Base-by-base conservation (phyloP, 30 jellyfish, hydroid and myxozoan genomes). In the Rhopilema esculentum region DNA sequence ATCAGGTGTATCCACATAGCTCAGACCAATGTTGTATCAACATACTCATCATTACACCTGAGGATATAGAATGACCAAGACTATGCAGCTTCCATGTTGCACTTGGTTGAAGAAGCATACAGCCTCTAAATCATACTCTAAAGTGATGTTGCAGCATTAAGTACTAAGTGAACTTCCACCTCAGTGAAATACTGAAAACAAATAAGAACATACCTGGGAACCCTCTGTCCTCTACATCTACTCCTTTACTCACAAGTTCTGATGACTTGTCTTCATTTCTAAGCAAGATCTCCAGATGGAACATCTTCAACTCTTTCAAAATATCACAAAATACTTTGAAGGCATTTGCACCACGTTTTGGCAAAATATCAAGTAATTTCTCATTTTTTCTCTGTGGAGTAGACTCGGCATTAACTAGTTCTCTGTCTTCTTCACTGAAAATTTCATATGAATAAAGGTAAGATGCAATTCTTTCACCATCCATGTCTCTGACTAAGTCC, bases 281-380 rank as follows among this genome's bases (percentile, higher is more conserved):
- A 9, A 84, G 72, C 92, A 84, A 72, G 16, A 84, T 75, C 29
- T 70, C 92, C 73, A 84, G 50, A 72, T 84, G 92, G 26, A 49
- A 69, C 82, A 84, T 21, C 19, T 49, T 62, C 82, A 84, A 0
- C 61, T 67, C 94, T 27, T 71, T 84, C 63, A 91, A 72, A 33
- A 89, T 71, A 6, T 72, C 87, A 76, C 91, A 63, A 80, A 93
- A 88, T 48, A 78, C 72, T 23, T 40, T 24, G 57, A 95, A 95
- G 1, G 99, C 99, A 21, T 82, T 95, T 31, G 94, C 87, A 28
- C 99, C 99, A 33, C 91, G 66, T 29, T 67, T 81, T 8, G 93
- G 89, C 40, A 95, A 75, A 6, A 91, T 62, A 70, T 95, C 99
- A 48, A 95, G 85, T 69, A 95, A 49, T 85, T 87, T 90, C 61